A percentile compares a stretch with the other conserved stretches of the same genome.
Evolutionary conservation across 2,113 vertebrate genomes (phyloP).

Genomic region (Atrichornis clamosus): DNA sequence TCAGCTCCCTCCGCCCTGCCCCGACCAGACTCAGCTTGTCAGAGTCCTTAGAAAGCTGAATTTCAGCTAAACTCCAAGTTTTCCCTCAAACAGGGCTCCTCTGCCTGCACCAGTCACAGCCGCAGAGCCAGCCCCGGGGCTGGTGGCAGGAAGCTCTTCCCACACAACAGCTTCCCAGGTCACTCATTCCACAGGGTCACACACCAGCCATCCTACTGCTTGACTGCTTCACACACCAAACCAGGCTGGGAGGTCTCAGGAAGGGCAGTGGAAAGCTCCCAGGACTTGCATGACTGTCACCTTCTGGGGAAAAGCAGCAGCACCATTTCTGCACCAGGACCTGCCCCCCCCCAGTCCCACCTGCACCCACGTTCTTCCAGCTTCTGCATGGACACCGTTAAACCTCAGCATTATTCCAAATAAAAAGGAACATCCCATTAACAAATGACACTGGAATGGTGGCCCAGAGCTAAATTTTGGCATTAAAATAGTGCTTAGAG

Average conservation of each 20-base stretch:
- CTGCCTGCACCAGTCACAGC: background rate
- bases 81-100: background rate
- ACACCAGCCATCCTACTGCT: background rate
- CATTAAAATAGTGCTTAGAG: accelerated
- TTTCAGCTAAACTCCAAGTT: background rate
- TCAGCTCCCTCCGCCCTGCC: background rate
- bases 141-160: background rate
- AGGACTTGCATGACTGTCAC: background rate
- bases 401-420: background rate
- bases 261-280: background rate
- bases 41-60: background rate
- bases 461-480: background rate
- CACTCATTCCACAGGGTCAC: background rate
- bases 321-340: accelerated
- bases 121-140: background rate
- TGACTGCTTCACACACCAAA: background rate
- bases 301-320: background rate
- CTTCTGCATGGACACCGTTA: accelerated
- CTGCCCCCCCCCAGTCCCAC: background rate
- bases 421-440: background rate
- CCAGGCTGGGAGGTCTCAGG: background rate
- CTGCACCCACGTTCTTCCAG: background rate
- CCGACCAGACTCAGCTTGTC: background rate
- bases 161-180: background rate
- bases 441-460: accelerated